phyloP scores from a whole-genome alignment of 2,113 vertebrate species.

The Lanius collurio region DNA sequence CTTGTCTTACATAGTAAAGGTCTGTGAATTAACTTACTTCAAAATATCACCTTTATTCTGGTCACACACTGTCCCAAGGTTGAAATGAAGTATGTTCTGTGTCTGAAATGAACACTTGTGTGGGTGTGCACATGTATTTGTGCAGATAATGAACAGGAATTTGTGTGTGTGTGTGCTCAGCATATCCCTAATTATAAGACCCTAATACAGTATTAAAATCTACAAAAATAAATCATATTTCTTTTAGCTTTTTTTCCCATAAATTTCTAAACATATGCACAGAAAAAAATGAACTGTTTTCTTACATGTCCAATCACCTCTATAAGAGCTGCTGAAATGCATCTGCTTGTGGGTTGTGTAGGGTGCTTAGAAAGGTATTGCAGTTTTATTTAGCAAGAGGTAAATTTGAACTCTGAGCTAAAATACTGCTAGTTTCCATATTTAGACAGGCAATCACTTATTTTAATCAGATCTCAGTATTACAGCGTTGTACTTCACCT shows the following conservation, averaged over 20 bases:
- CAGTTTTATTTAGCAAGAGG: not conserved
- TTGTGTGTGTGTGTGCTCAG: not conserved
- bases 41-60: not conserved
- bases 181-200: not conserved
- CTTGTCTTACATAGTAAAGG: not conserved
- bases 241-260: not conserved
- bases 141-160: not conserved
- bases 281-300: not conserved
- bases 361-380: not conserved
- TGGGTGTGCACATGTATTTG: not conserved
- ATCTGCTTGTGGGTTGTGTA: not conserved
- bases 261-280: not conserved
- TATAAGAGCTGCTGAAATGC: not conserved
- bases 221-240: not conserved
- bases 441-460: conserved; percentile 19
- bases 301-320: not conserved
- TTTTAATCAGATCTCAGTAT: conserved; percentile 21
- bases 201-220: not conserved
- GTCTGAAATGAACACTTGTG: not conserved
- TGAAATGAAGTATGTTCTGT: not conserved
- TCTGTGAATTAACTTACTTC: not conserved
- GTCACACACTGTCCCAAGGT: not conserved
- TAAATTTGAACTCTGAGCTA: not conserved
- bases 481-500: not conserved
- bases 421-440: conserved; percentile 11